These are phyloP conservation scores for Nibea albiflora DNA, from an alignment of 2,113 vertebrate species.

Conservation along the genomic window DNA sequence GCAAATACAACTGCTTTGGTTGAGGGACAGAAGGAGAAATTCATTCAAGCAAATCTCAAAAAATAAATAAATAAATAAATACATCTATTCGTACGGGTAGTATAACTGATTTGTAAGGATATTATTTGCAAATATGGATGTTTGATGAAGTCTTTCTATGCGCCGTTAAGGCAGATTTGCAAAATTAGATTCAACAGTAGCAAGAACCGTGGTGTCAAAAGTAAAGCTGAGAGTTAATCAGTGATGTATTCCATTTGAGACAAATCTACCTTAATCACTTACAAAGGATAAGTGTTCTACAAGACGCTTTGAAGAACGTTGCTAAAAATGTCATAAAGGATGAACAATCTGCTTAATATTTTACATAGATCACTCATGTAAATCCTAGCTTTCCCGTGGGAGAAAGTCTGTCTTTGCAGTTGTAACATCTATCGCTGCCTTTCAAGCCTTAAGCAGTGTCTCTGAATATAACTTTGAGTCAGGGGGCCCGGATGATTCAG, in stretches of 20 bases:
- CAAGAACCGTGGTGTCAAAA: background rate
- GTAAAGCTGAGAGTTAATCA: conserved; percentile 24
- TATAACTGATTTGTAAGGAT: background rate
- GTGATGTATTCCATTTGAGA: conserved; percentile 17
- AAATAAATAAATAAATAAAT: background rate
- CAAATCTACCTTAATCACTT: conserved; percentile 30
- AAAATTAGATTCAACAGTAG: background rate
- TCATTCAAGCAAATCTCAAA: background rate
- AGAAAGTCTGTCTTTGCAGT: conserved; percentile 4
- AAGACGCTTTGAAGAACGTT: conserved; percentile 16
- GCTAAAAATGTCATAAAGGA: conserved; percentile 42
- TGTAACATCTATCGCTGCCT: conserved; percentile 28
- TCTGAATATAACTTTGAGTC: conserved; percentile 15
- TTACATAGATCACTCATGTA: conserved; percentile 66
- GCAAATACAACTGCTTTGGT: background rate
- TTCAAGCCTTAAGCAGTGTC: conserved; percentile 22
- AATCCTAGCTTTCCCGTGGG: conserved; percentile 41
- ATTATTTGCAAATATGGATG: background rate
- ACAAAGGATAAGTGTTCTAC: conserved; percentile 24
- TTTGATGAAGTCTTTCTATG: background rate
- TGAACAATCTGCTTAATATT: conserved; percentile 57
- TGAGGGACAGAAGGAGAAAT: background rate
- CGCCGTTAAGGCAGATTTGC: background rate
- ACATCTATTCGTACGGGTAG: background rate
- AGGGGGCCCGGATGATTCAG: background rate